A percentile compares a stretch with the other conserved stretches of the same genome.
These are phyloP conservation scores for Horisme vitalbata DNA, from an alignment of 2,888 invertebrate species.

Conservation along the genomic window DNA sequence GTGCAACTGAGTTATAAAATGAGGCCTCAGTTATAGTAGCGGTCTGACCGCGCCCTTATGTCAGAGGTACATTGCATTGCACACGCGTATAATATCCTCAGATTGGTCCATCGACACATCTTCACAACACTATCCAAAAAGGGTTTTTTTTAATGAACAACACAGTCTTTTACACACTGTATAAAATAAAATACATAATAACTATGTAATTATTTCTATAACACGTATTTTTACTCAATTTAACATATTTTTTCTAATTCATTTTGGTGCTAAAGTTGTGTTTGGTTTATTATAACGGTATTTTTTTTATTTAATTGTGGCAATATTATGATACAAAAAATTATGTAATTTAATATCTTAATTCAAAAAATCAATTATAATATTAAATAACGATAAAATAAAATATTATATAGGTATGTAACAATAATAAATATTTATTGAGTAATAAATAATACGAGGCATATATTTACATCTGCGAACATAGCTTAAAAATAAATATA, in stretches of 20 bases:
- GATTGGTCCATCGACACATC: slow-evolving; percentile 51
- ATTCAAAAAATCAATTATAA: too few relatives aligned
- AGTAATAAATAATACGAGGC: slow-evolving; percentile 26
- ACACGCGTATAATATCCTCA: slow-evolving; percentile 42
- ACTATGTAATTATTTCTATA: slow-evolving; percentile 1
- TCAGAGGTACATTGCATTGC: slow-evolving; percentile 29
- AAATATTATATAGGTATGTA: slow-evolving; percentile 15
- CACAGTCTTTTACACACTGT: slow-evolving; percentile 56
- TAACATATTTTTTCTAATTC: slow-evolving; percentile 5
- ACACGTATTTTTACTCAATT: slow-evolving; percentile 6
- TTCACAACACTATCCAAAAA: slow-evolving; percentile 47
- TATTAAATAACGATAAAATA: too few relatives aligned
- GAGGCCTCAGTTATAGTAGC: too few relatives aligned
- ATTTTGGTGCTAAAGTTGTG: slow-evolving; percentile 3
- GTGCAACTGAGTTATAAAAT: too few relatives aligned
- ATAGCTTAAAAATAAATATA: slow-evolving; percentile 16
- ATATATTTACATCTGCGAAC: slow-evolving; percentile 32
- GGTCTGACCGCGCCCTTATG: too few relatives aligned
- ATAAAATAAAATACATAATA: slow-evolving; percentile 13
- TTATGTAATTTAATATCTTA: too few relatives aligned
- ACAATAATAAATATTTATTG: background rate
- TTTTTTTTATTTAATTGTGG: too few relatives aligned
- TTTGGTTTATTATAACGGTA: too few relatives aligned
- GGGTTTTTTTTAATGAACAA: slow-evolving; percentile 44
- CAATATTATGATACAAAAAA: too few relatives aligned